Conservation (phyloP, 1,140 invertebrate genomes). For the Leptinotarsa defecta region DNA sequence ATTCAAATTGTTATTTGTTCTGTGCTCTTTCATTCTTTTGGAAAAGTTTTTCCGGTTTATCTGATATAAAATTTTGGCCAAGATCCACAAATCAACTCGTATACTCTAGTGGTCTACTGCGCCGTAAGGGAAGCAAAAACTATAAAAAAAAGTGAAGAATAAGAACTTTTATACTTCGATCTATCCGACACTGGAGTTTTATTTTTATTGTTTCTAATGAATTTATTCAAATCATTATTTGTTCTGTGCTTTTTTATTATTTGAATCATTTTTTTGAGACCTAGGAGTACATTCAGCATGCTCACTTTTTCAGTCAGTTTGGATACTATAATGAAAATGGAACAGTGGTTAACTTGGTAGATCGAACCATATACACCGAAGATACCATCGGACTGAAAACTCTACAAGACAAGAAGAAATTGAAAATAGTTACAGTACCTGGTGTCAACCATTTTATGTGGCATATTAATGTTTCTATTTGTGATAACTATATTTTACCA, state of each 20-base stretch:
- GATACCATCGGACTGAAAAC: constrained; percentile 80
- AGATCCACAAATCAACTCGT: too few species aligned
- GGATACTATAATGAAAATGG: constrained; percentile 77
- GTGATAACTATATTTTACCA: constrained; percentile 77
- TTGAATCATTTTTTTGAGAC: not conserved
- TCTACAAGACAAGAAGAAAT: constrained; percentile 67
- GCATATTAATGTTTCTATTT: constrained; percentile 78
- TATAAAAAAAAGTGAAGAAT: too few species aligned
- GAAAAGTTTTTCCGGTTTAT: too few species aligned
- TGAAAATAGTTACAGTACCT: constrained; percentile 71
- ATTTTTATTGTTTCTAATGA: too few species aligned
- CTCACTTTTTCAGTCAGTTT: constrained; percentile 72
- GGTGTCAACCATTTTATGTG: constrained; percentile 79
- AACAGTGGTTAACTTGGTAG: constrained; percentile 72
- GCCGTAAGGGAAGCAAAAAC: too few species aligned
- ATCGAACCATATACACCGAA: constrained; percentile 72
- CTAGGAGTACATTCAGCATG: not conserved
- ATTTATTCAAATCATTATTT: too few species aligned
- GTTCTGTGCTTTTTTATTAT: not conserved
- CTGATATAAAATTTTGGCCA: too few species aligned
- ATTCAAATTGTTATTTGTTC: too few species aligned
- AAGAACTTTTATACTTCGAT: too few species aligned
- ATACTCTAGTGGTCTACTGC: too few species aligned
- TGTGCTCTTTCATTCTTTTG: too few species aligned
- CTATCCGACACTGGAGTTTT: too few species aligned